Evolutionary conservation across 1,140 invertebrate genomes (phyloP), one percentile per base, ranked within the genome.

Genomic region (Apis mellifera): DNA sequence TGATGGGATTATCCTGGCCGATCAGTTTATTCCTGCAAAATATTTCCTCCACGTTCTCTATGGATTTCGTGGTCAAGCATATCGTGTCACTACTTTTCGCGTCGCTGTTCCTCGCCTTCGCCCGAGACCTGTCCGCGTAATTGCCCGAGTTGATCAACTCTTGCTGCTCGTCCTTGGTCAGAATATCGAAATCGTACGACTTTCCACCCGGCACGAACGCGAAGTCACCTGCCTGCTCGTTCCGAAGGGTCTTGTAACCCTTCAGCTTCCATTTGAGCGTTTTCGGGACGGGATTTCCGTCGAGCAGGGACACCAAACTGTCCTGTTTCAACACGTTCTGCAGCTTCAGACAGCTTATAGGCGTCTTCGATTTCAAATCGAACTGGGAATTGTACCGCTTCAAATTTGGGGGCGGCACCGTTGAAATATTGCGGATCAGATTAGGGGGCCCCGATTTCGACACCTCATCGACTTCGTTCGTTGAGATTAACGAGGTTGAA

Each of bases 261-360:
- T 54, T 78, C 19, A 84, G 21, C 7, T 84, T 84, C 73, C 74
- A 82, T 11, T 82, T 77, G 8, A 78, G 15, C 11, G 52, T 85
- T 12, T 12, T 75, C 5, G 71, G 69, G 1, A 78, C 70, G 0
- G 57, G 21, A 23, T 74, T 86, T 2, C 52, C 62, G 15, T 80
- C 68, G 11, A 84, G 9, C 42, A 85, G 12, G 0, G 80, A 85
- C 54, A 62, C 9, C 9, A 78, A 5, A 3, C 52, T 57, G 8
- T 85, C 65, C 9, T 62, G 48, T 12, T 76, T 66, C 17, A 42
- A 5, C 4, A 55, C 26, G 9, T 19, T 48, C 0, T 72, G 54
- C 15, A 52, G 9, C 2, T 26, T 55, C 17, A 23, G 5, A n/a
- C 8, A 48, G 0, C 7, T 66, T 19, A 62, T 60, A 2, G 66